These are phyloP conservation scores for Brachionus angularis DNA, from an alignment of 1,140 invertebrate species.

Conservation along the genomic window DNA sequence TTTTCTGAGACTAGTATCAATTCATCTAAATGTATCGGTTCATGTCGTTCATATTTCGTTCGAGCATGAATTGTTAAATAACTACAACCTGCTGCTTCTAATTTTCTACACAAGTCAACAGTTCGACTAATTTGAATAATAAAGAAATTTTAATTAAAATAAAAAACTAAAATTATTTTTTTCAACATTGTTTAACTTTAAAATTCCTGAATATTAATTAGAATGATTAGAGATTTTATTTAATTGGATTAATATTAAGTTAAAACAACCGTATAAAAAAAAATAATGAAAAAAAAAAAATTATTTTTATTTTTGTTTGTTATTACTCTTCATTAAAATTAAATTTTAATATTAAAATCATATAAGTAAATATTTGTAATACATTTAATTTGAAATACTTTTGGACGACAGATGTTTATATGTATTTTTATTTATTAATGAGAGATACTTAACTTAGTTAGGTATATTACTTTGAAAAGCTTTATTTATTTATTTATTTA, in stretches of 20 bases:
- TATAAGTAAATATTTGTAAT: too few relatives aligned
- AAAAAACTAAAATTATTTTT: background rate
- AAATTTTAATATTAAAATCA: too few relatives aligned
- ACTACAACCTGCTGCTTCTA: conserved; percentile 77
- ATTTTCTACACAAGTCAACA: conserved; percentile 69
- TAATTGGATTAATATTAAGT: background rate
- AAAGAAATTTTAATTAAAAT: conserved; percentile 14
- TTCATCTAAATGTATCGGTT: conserved; percentile 70
- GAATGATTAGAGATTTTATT: background rate
- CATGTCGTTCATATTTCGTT: conserved; percentile 72
- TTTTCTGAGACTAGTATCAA: conserved; percentile 70
- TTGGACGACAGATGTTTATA: background rate
- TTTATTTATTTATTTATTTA: background rate
- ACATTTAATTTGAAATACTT: too few relatives aligned
- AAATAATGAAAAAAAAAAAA: background rate
- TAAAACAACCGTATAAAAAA: background rate
- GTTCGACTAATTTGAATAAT: conserved; percentile 58
- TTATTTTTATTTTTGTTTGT: background rate
- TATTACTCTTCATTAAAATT: background rate
- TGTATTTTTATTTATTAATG: background rate
- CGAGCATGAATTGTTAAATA: conserved; percentile 86
- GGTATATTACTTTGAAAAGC: background rate
- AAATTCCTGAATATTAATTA: background rate
- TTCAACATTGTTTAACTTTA: background rate
- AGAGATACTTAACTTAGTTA: background rate